These are phyloP conservation scores for Apocrypta bakeri DNA, from an alignment of 1,140 invertebrate species.

Conservation along the genomic window DNA sequence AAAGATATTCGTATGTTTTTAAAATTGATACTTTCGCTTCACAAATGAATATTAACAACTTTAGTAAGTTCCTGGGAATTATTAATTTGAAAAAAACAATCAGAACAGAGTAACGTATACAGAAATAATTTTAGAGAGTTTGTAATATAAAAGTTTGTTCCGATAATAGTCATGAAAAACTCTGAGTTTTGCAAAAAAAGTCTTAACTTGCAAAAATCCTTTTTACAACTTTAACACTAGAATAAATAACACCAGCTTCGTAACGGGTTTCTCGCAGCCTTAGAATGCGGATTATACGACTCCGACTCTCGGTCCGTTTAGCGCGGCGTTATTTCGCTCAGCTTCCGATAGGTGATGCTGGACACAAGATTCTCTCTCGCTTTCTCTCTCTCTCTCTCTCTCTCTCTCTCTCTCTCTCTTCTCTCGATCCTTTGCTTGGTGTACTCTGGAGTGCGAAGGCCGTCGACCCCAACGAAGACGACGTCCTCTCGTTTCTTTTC, in stretches of 20 bases:
- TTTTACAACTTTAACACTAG: slow-evolving; percentile 34
- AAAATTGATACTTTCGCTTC: slow-evolving; percentile 21
- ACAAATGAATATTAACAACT: no score
- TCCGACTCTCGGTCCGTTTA: background rate
- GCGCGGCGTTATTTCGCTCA: slow-evolving; percentile 60
- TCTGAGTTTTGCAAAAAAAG: background rate
- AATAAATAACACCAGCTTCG: slow-evolving; percentile 38
- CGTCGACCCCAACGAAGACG: slow-evolving; percentile 64
- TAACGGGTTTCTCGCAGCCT: slow-evolving; percentile 60
- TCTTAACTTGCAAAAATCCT: background rate
- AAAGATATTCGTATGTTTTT: slow-evolving; percentile 4
- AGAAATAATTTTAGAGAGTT: background rate
- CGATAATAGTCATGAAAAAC: background rate
- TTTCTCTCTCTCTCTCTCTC: slow-evolving; percentile 49
- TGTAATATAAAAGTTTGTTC: background rate
- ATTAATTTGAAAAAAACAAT: no score
- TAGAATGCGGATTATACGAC: slow-evolving; percentile 65
- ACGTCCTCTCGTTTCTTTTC: background rate
- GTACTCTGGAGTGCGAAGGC: slow-evolving; percentile 57
- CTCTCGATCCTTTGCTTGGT: slow-evolving; percentile 62
- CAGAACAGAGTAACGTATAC: no score
- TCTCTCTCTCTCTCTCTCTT: slow-evolving; percentile 23
- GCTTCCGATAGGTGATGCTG: slow-evolving; percentile 71
- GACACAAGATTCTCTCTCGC: slow-evolving; percentile 47
- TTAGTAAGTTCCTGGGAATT: no score